Base-by-base conservation (phyloP, 30 jellyfish, hydroid and myxozoan genomes). In the Clytia hemisphaerica region DNA sequence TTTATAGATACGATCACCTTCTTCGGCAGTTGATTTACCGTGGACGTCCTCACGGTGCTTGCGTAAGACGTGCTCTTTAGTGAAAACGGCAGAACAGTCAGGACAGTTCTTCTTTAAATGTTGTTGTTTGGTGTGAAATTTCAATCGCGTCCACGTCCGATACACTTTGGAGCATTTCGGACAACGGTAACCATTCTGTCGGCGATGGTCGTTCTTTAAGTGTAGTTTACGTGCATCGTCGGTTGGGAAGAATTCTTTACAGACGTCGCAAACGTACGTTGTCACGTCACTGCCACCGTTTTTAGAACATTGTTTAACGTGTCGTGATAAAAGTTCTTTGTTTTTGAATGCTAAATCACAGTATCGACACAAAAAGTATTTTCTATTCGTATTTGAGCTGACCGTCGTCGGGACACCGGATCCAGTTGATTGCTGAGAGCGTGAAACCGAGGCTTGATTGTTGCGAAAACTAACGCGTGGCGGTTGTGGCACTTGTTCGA, bases 71-170 rank as follows among this genome's bases (percentile, higher is more conserved):
- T 55, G 64, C 37, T 82, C 88, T 36, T 83, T 84, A 60, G 82
- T 32, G 29, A 69, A 84, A 71, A 36, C 68, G 72, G 51, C 77
- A 0, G 82, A 22, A 65, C 95, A 84, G 14, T 65, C 93, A 32
- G 34, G 24, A 75, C 95, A 84, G 47, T 63, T 53, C 53, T 67
- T 79, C 54, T 30, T 50, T 65, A 58, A 64, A 50, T 79, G 94
- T 28, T 67, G 82, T 22, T 77, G 82, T 64, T 86, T 73, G 50
- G 88, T 78, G 72, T 86, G 96, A 21, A 44, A 37, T 48, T 86
- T 86, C 65, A 86, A 74, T 28, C 87, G 78, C 31, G 83, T 69
- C 96, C 96, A 86, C 37, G 88, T 61, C 2, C 85, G 85, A 48
- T 67, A 78, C 44, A 78, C 66, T 53, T 82, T 78, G 1, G 92